These are phyloP conservation scores for Diorhabda elongata DNA, from an alignment of 1,140 invertebrate genomes.

Conservation along the genomic window DNA sequence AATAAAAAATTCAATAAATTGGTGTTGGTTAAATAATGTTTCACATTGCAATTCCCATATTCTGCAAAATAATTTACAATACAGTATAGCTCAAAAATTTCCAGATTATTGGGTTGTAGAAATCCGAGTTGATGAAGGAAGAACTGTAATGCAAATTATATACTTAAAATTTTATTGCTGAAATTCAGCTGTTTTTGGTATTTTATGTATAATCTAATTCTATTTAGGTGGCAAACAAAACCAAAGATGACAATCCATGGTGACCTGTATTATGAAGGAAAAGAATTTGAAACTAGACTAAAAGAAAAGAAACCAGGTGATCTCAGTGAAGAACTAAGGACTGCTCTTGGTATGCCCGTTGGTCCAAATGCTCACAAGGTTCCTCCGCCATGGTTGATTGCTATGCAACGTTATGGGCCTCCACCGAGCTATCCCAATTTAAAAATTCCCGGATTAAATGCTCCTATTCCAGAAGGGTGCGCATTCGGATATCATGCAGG, in stretches of 20 bases:
- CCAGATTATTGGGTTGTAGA: too few species aligned
- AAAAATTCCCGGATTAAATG: constrained; percentile 92
- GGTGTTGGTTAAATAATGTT: too few species aligned
- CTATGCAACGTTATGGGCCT: constrained; percentile 98
- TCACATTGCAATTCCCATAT: too few species aligned
- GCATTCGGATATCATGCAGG: constrained; percentile 99
- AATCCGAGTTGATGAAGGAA: too few species aligned
- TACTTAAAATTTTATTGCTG: too few species aligned
- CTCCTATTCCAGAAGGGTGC: constrained; percentile 92
- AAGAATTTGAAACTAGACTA: constrained; percentile 96
- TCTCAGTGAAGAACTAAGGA: constrained; percentile 90
- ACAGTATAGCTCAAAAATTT: too few species aligned
- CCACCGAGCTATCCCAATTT: constrained; percentile 98
- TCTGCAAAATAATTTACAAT: too few species aligned
- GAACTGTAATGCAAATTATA: too few species aligned
- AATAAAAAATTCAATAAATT: too few species aligned
- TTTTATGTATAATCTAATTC: background rate
- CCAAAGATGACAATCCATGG: constrained; percentile 98
- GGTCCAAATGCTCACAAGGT: constrained; percentile 81
- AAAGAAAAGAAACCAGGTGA: constrained; percentile 99
- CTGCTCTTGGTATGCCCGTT: constrained; percentile 97
- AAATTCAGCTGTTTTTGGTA: too few species aligned
- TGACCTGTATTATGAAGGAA: constrained; percentile 99
- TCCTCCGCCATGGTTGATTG: constrained; percentile 99
- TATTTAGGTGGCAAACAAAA: constrained; percentile 91